A percentile compares a stretch with the other conserved stretches of the same genome.
These are phyloP conservation scores for Nothura maculosa DNA, from an alignment of 2,797 vertebrate genomes.

Conservation along the genomic window DNA sequence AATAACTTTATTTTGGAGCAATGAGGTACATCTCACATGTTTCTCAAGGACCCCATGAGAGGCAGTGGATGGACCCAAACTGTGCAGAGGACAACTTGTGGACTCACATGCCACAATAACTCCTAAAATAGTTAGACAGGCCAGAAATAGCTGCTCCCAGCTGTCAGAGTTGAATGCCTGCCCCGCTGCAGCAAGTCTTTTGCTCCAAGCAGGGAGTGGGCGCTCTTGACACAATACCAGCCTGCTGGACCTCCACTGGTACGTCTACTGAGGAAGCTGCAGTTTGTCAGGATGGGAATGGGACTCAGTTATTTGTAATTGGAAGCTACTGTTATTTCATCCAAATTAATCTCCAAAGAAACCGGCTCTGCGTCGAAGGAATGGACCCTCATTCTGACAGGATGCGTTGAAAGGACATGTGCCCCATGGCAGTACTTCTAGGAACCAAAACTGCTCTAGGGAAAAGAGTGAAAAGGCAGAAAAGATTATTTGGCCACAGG, in stretches of 20 bases:
- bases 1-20: background rate
- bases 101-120: background rate
- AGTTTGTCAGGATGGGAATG: background rate
- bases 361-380: background rate
- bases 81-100: background rate
- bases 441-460: background rate
- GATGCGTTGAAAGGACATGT: rapidly evolving
- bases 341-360: rapidly evolving
- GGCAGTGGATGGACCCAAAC: background rate
- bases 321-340: background rate
- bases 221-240: background rate
- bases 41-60: background rate
- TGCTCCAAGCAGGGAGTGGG: background rate
- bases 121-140: background rate
- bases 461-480: background rate
- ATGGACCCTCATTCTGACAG: background rate
- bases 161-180: background rate
- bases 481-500: too few species aligned
- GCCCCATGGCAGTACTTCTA: background rate
- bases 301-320: background rate
- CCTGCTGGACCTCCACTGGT: background rate
- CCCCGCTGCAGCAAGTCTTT: rapidly evolving
- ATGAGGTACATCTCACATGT: background rate
- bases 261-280: background rate
- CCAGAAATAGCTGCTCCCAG: background rate